Base-by-base conservation (phyloP, 1,140 invertebrate genomes). In the Arion vulgaris region DNA sequence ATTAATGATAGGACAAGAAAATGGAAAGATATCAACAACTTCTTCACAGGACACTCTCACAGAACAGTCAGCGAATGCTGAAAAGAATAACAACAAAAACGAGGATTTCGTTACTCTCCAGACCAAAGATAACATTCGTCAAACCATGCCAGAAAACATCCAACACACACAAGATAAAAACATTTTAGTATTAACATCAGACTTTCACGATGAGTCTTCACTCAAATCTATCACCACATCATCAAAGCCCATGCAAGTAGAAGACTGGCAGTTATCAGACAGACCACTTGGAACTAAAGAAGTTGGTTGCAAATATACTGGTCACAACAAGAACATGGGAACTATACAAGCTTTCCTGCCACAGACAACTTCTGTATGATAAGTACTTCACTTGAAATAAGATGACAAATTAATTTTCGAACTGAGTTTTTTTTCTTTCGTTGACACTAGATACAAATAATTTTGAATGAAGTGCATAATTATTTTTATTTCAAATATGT, bases 31-130 rank as follows among this genome's bases (percentile, higher is more conserved):
- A 15, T 51, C 51, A 76, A 28, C 17, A 13, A 15, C 1, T 9
- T 76, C 74, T 34, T 76, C 74, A 76, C 74, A 76, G 9, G 74
- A 76, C 23, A 76, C 74, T 17, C 51, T 76, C 1, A 76, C 74
- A 53, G 74, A 76, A 15, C 74, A 53, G 36, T 53, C 74, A 34
- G 23, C 34, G 26, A 76, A 76, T 1, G 19, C 0, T 13, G 51
- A 76, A 17, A 76, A n/a, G 23, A 73, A 41, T 34, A 73, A 73
- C 36, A 41, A 73, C n/a, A 38, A 15, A n/a, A 38, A 73, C 9
- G 38, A 73, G 45, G n/a, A 73, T 71, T 23, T 71, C 28, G 23
- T 45, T 45, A 45, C 69, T 45, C 5, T n/a, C 36, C 36, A 41
- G 15, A 38, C 15, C 23, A 73, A 38, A 38, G 11, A 7, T n/a